A percentile compares a stretch with the other conserved stretches of the same genome.
phyloP scores from a whole-genome alignment of 2,113 vertebrate genomes.

The Sinocyclocheilus rhinocerous region DNA sequence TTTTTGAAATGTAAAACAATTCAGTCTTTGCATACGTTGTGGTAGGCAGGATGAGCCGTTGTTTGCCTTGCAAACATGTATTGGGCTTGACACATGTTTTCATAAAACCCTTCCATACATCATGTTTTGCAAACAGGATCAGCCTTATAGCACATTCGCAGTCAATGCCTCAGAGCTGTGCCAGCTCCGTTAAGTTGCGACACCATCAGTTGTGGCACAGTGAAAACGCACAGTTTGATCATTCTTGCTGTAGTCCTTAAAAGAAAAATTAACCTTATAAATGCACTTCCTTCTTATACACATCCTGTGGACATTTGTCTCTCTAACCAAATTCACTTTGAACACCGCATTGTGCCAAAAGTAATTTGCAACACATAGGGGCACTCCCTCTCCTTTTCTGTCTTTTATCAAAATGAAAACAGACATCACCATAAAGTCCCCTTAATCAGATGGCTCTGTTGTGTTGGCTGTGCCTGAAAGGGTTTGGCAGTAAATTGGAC shows the following conservation, averaged over 20 bases:
- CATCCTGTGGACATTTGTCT: constrained; percentile 45
- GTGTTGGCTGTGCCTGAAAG: constrained; percentile 76
- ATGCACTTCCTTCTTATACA: constrained; percentile 27
- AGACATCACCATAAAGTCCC: constrained; percentile 70
- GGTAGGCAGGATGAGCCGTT: not conserved
- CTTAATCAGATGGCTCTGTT: constrained; percentile 78
- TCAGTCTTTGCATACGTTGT: constrained; percentile 26
- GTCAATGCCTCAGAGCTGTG: too few species aligned
- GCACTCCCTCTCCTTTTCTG: constrained; percentile 50
- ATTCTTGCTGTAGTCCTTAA: not conserved
- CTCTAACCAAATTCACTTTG: constrained; percentile 52
- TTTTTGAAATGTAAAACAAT: constrained; percentile 46
- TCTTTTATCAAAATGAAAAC: constrained; percentile 73
- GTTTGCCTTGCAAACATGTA: constrained; percentile 33
- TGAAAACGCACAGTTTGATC: constrained; percentile 1
- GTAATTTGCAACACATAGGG: constrained; percentile 54
- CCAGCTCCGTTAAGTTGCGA: not conserved
- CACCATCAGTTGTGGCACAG: not conserved
- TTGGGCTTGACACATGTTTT: not conserved
- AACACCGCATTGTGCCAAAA: constrained; percentile 53
- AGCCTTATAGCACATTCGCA: too few species aligned
- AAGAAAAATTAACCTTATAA: not conserved
- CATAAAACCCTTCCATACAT: too few species aligned
- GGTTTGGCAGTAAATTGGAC: constrained; percentile 76
- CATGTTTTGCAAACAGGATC: too few species aligned